These are phyloP conservation scores for Cygnus olor DNA, from an alignment of 2,797 vertebrate genomes.

Conservation along the genomic window DNA sequence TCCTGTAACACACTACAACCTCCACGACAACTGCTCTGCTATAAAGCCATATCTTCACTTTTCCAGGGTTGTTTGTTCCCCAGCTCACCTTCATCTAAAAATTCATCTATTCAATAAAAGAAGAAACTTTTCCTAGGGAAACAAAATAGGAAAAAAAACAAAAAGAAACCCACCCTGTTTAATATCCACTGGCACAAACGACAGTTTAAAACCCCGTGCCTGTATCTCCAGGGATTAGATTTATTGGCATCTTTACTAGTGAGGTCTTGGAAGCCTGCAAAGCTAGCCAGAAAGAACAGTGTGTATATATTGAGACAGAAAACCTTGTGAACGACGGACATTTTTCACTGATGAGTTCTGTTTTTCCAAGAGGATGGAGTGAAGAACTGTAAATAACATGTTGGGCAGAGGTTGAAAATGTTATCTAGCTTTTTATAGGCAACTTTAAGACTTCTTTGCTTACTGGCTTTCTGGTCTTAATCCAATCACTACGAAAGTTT, in stretches of 20 bases:
- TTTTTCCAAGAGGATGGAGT: conserved; percentile 69
- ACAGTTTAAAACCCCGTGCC: conserved; percentile 17
- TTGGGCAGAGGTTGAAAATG: conserved; percentile 69
- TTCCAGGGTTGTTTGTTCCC: background rate
- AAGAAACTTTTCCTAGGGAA: conserved; percentile 57
- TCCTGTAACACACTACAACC: background rate
- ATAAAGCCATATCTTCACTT: background rate
- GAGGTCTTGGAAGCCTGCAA: conserved; percentile 39
- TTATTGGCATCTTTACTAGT: conserved; percentile 63
- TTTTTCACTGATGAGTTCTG: conserved; percentile 71
- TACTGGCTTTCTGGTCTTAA: conserved; percentile 45
- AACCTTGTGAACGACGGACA: conserved; percentile 42
- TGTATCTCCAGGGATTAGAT: conserved; percentile 45
- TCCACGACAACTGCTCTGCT: background rate
- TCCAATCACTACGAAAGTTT: conserved; percentile 48
- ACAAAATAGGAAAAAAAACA: conserved; percentile 37
- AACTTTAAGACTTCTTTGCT: conserved; percentile 47
- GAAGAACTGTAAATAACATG: conserved; percentile 67
- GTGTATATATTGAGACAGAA: conserved; percentile 58
- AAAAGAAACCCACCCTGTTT: background rate
- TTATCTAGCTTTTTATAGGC: conserved; percentile 74
- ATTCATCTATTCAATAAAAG: background rate
- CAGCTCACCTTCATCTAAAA: conserved; percentile 43
- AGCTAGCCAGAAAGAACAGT: conserved; percentile 38
- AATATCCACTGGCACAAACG: conserved; percentile 42